Evolutionary conservation across 2,888 invertebrate species (phyloP), one percentile per base, ranked within the genome.

Genomic region (Ennomos erosarius): DNA sequence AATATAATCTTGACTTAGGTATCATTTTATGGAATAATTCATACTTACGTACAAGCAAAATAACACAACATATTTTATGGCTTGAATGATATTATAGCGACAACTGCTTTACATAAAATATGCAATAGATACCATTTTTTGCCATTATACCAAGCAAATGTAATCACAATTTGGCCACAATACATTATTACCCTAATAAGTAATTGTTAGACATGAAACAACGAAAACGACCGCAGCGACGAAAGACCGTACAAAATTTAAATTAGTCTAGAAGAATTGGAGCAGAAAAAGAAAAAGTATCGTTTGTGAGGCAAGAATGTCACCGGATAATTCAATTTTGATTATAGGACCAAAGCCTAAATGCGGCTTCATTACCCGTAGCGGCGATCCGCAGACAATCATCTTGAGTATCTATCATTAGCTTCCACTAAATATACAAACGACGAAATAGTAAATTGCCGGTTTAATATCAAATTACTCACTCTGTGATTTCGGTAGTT

Each of bases 241-340:
- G 49, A 51, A 76, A 72, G 71, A 71, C 65, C 79, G 85, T 88
- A 82, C 85, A 85, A 84, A 86, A 86, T 83, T 85, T 81, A 87
- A 90, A 87, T 87, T 79, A 79, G 74, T 74, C 74, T 71, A 71
- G 78, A 76, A 76, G 87, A 91, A 91, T 85, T 89, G 87, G 92
- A 91, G 90, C 90, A 85, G 81, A 90, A 90, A 88, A 89, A 89
- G 85, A 88, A 91, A 90, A 87, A 82, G 84, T 80, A 74, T 79
- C 71, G 76, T 76, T 82, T 78, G 74, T 84, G 76, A 76, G 80
- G 81, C 81, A 87, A 88, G 88, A 92, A 88, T 90, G 91, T 92
- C 92, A 89, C 82, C 82, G 74, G 85, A 86, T 92, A 92, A 92
- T 92, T 92, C 87, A 91, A 90, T 90, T 92, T 92, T 92, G 92